Percentiles rank a stretch among this genome's conserved stretches.
These are phyloP conservation scores for Phania funesta DNA, from an alignment of 2,888 invertebrate genomes.

Conservation along the genomic window DNA sequence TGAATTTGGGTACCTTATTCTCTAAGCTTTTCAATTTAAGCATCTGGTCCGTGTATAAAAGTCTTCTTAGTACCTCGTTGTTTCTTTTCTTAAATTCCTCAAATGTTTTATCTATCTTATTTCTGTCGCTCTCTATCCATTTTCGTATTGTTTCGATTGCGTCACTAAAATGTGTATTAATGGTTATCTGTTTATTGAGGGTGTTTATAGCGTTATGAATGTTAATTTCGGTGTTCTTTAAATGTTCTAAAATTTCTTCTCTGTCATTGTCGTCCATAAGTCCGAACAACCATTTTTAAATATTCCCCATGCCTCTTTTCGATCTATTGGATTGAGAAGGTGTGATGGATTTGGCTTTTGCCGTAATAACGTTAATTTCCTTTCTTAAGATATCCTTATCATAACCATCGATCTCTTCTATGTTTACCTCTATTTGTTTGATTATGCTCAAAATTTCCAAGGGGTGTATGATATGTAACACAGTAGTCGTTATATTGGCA, in stretches of 20 bases:
- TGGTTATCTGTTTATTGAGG: neutral
- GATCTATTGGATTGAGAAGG: too few relatives aligned
- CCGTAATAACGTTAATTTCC: conserved; percentile 22
- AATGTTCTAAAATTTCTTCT: neutral
- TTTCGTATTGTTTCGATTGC: neutral
- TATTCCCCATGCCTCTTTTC: conserved; percentile 1
- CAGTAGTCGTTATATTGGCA: neutral
- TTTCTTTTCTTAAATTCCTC: too few relatives aligned
- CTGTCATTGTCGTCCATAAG: neutral
- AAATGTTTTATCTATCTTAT: neutral
- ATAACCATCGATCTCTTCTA: neutral
- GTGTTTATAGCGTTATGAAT: neutral
- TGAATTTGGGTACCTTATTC: neutral
- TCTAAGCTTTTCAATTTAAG: neutral
- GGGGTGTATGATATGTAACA: neutral
- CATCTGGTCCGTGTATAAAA: neutral
- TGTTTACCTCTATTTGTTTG: neutral
- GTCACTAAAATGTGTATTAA: neutral
- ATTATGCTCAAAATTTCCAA: neutral
- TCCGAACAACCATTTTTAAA: neutral
- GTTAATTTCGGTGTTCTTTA: neutral
- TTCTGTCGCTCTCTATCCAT: neutral
- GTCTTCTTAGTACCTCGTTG: neutral
- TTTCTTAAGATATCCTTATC: neutral
- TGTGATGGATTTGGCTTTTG: too few relatives aligned